A percentile compares a stretch with the other conserved stretches of the same genome.
phyloP scores from a whole-genome alignment of 37 sponge, comb jelly and placozoan genomes.

The Haliclona indistincta region DNA sequence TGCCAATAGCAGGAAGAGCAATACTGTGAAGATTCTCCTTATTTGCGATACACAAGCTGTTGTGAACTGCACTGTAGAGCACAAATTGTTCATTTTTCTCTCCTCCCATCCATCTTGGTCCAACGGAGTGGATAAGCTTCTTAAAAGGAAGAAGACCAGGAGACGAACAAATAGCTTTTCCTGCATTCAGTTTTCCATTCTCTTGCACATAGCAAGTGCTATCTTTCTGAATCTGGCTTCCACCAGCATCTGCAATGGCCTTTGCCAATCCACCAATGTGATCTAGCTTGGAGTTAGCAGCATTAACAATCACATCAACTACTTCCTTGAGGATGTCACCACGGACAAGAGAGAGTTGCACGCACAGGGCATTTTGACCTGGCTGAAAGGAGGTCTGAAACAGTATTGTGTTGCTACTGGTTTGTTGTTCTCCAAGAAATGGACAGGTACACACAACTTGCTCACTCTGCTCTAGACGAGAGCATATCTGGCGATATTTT shows the following conservation, averaged over 20 bases:
- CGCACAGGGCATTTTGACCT: too few relatives aligned
- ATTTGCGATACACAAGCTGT: slow-evolving; percentile 19
- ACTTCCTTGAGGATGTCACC: slow-evolving; percentile 59
- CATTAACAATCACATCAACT: slow-evolving; percentile 78
- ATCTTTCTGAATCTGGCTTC: slow-evolving; percentile 64
- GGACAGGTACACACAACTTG: too few relatives aligned
- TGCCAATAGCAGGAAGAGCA: slow-evolving; percentile 73
- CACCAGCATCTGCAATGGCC: slow-evolving; percentile 70
- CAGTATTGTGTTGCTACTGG: too few relatives aligned
- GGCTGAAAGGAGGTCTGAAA: too few relatives aligned
- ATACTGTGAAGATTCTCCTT: slow-evolving; percentile 34
- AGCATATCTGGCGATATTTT: too few relatives aligned
- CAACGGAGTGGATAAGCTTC: slow-evolving; percentile 79
- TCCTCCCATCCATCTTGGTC: slow-evolving; percentile 71
- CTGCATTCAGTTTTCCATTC: slow-evolving; percentile 38
- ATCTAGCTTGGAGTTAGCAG: slow-evolving; percentile 79
- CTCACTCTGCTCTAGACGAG: too few relatives aligned
- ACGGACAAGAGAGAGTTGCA: slow-evolving; percentile 42
- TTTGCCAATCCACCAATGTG: slow-evolving; percentile 76
- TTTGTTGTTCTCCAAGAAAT: too few relatives aligned
- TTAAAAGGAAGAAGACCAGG: slow-evolving; percentile 72
- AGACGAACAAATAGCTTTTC: slow-evolving; percentile 61
- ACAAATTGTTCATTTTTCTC: slow-evolving; percentile 14
- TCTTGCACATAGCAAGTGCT: slow-evolving; percentile 24
- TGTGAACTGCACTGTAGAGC: slow-evolving; percentile 37